Evolutionary conservation across 2,888 invertebrate genomes (phyloP).

Genomic region (Drosophila borealis): DNA sequence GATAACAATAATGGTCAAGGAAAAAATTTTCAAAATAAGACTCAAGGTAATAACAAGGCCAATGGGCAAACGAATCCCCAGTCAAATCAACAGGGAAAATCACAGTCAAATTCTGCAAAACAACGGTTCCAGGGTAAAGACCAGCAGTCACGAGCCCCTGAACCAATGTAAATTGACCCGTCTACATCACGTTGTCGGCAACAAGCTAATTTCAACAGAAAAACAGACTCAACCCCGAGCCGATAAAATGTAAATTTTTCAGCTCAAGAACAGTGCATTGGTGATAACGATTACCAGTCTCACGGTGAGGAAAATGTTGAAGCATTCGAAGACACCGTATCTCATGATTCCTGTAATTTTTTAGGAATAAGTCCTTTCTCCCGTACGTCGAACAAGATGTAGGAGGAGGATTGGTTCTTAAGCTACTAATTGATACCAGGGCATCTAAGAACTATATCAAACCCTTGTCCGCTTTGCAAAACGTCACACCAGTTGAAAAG

Average conservation of each 20-base stretch:
- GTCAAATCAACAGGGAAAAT: background rate
- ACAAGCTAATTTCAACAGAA: background rate
- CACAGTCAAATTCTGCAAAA: background rate
- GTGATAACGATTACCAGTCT: too few species aligned
- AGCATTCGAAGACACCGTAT: too few species aligned
- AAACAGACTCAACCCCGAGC: background rate
- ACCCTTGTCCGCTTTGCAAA: background rate
- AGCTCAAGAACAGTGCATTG: background rate
- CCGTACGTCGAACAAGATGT: background rate
- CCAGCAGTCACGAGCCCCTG: background rate
- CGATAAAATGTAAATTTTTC: background rate
- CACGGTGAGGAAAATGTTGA: too few species aligned
- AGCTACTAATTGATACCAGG: background rate
- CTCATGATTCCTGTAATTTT: background rate
- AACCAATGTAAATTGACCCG: background rate
- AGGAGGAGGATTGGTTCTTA: background rate
- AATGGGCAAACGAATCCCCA: background rate
- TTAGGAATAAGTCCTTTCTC: background rate
- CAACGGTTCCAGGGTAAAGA: background rate
- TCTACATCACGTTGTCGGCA: background rate
- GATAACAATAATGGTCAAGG: background rate
- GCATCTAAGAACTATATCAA: background rate
- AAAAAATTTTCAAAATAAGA: background rate
- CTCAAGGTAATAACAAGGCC: background rate
- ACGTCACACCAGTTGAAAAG: background rate